Conservation (phyloP, 2,888 invertebrate species). For the Chymomyza fuscimana region DNA sequence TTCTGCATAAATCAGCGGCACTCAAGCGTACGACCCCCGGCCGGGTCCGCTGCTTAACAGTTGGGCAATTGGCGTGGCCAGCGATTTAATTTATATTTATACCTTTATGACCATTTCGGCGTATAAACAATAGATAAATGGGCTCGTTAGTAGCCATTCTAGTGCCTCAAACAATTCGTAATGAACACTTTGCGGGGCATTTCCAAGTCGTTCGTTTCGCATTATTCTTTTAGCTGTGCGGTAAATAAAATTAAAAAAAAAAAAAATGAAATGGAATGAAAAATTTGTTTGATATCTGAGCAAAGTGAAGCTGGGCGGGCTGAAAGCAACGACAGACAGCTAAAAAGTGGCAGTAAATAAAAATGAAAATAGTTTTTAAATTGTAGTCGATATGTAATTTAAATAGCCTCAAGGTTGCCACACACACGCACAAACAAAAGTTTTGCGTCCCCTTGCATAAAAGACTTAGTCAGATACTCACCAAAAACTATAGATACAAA, state of each 20-base stretch:
- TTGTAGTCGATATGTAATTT: conserved; percentile 54
- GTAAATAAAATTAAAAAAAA: conserved; percentile 29
- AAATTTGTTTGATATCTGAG: conserved; percentile 34
- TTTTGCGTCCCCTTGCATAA: conserved; percentile 58
- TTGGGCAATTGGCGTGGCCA: conserved; percentile 22
- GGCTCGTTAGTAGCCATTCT: conserved; percentile 56
- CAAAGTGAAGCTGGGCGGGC: conserved; percentile 9
- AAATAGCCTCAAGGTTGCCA: conserved; percentile 74
- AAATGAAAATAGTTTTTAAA: conserved; percentile 72
- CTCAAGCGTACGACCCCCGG: conserved; percentile 13
- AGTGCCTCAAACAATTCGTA: conserved; percentile 56
- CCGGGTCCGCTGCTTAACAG: neutral
- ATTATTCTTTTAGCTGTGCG: conserved; percentile 54
- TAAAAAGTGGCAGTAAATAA: conserved; percentile 72
- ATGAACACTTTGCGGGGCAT: conserved; percentile 66
- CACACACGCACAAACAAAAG: conserved; percentile 30
- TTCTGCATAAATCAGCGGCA: conserved; percentile 54
- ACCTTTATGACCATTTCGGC: conserved; percentile 59
- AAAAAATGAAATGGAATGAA: conserved; percentile 26
- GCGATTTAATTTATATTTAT: conserved; percentile 56
- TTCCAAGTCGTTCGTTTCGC: conserved; percentile 69
- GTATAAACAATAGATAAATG: conserved; percentile 74
- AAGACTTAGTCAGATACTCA: conserved; percentile 52
- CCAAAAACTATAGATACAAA: conserved; percentile 42
- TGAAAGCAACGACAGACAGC: conserved; percentile 30